Conservation (phyloP, 2,797 vertebrate genomes). For the Sebastolobus altivelis region DNA sequence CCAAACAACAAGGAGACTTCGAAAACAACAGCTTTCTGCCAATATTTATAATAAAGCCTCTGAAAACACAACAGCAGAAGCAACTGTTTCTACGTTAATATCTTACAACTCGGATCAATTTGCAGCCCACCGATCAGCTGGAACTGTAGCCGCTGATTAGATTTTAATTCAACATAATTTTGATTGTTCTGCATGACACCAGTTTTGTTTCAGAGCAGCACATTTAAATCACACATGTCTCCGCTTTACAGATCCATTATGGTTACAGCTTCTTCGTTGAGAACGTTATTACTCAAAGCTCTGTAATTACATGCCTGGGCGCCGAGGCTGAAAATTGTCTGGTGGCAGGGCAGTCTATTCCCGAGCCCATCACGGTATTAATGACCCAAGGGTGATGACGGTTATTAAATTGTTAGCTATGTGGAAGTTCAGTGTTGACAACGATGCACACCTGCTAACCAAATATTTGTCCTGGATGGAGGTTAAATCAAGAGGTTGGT, state of each 20-base stretch:
- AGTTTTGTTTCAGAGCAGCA: slow-evolving; percentile 17
- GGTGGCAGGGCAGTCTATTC: slow-evolving; percentile 60
- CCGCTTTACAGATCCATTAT: slow-evolving; percentile 41
- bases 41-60: slow-evolving; percentile 15
- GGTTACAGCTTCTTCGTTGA: slow-evolving; percentile 45
- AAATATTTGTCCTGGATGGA: slow-evolving; percentile 30
- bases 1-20: slow-evolving; percentile 35
- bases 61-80: background rate
- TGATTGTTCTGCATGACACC: slow-evolving; percentile 16
- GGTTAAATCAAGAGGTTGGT: slow-evolving; percentile 21
- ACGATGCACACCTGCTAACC: slow-evolving; percentile 29
- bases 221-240: slow-evolving; percentile 21
- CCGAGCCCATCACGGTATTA: slow-evolving; percentile 54
- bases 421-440: slow-evolving; percentile 45
- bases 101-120: background rate
- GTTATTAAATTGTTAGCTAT: slow-evolving; percentile 56
- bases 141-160: background rate
- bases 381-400: slow-evolving; percentile 59
- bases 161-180: slow-evolving; percentile 35
- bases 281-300: slow-evolving; percentile 62
- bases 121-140: background rate
- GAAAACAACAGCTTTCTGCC: slow-evolving; percentile 26
- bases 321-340: slow-evolving; percentile 67
- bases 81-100: background rate
- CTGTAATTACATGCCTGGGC: slow-evolving; percentile 71